phyloP scores from a whole-genome alignment of 1,140 invertebrate species.

The Meloidogyne chitwoodi region DNA sequence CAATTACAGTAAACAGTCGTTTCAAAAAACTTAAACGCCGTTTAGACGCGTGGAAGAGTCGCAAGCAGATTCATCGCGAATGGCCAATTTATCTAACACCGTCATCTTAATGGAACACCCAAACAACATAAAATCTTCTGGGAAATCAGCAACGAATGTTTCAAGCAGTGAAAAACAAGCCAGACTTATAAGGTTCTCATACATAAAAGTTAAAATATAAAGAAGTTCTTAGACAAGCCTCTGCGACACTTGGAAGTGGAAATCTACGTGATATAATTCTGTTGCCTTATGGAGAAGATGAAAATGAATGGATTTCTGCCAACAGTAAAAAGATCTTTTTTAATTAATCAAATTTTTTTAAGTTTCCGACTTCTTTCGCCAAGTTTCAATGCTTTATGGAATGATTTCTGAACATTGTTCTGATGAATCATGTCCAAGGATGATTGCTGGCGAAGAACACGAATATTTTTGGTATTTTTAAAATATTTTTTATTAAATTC shows the following conservation, averaged over 20 bases:
- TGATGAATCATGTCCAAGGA: slow-evolving; percentile 92
- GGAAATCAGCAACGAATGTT: no score
- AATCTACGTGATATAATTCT: slow-evolving; percentile 90
- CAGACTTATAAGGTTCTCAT: background rate
- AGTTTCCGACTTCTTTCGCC: slow-evolving; percentile 99
- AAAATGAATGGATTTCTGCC: slow-evolving; percentile 99
- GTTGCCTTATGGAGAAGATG: slow-evolving; percentile 95
- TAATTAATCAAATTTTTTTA: slow-evolving; percentile 22
- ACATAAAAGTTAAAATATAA: background rate
- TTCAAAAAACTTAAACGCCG: no score
- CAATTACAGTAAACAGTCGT: no score
- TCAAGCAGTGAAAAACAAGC: background rate
- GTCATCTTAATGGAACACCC: background rate
- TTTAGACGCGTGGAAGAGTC: no score
- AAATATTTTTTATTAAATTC: background rate
- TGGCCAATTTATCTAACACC: background rate
- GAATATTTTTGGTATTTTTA: slow-evolving; percentile 89
- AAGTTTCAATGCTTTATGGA: slow-evolving; percentile 99
- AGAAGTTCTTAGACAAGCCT: slow-evolving; percentile 97
- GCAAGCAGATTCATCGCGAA: no score
- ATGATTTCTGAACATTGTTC: slow-evolving; percentile 99
- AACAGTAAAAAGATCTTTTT: slow-evolving; percentile 74
- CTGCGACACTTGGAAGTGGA: slow-evolving; percentile 91
- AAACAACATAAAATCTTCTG: background rate
- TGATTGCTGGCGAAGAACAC: slow-evolving; percentile 91